Evolutionary conservation across 2,797 vertebrate genomes (phyloP).

Genomic region (Peromyscus eremicus): DNA sequence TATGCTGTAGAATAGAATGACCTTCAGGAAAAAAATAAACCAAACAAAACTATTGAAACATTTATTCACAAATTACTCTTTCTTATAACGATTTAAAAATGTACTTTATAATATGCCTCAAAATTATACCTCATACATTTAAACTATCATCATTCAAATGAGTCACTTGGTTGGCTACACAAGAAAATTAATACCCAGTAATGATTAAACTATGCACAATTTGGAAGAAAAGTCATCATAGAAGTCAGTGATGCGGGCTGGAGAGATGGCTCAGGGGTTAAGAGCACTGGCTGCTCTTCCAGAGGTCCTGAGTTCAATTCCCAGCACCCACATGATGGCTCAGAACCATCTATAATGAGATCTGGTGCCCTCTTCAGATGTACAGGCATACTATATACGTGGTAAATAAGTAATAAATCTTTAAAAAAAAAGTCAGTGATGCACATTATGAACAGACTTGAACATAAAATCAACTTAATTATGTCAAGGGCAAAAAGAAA

Average conservation of each 20-base stretch:
- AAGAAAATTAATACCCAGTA: slow-evolving; percentile 56
- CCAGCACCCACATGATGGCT: no score
- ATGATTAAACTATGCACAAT: slow-evolving; percentile 23
- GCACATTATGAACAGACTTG: slow-evolving; percentile 1
- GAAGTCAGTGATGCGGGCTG: neutral
- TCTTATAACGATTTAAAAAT: neutral
- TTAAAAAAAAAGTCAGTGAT: neutral
- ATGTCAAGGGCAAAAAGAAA: slow-evolving; percentile 59
- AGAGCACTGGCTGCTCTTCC: no score
- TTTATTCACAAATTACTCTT: slow-evolving; percentile 37
- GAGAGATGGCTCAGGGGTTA: no score
- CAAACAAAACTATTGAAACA: slow-evolving; percentile 23
- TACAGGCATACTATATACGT: no score
- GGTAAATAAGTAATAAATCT: no score
- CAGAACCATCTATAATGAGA: no score
- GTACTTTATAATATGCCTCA: neutral
- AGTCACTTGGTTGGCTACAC: slow-evolving; percentile 28
- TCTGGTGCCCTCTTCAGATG: no score
- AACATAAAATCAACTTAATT: slow-evolving; percentile 39
- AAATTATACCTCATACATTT: neutral
- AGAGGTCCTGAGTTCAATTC: no score
- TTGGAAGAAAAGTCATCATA: slow-evolving; percentile 55
- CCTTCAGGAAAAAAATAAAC: neutral
- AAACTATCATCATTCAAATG: slow-evolving; percentile 39
- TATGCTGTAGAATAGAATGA: neutral